Evolutionary conservation across 2,888 invertebrate species (phyloP).

Genomic region (Callosobruchus maculatus): DNA sequence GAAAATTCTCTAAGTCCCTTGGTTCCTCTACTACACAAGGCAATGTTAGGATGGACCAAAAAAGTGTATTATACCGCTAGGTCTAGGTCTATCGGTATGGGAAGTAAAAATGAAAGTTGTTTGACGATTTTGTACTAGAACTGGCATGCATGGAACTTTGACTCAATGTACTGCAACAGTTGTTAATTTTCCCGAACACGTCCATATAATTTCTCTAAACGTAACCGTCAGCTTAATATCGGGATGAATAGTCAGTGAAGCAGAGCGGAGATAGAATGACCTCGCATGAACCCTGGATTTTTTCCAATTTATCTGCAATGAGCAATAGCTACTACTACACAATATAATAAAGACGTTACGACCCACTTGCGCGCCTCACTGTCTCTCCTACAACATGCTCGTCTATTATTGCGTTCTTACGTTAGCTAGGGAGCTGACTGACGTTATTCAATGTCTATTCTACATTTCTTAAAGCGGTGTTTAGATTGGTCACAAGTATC

Average conservation of each 20-base stretch:
- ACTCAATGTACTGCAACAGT: not conserved
- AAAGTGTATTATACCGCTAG: no score
- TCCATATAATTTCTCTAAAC: not conserved
- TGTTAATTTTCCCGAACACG: not conserved
- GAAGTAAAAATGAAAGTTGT: no score
- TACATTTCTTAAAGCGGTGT: no score
- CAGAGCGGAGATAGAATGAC: not conserved
- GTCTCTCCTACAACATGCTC: not conserved
- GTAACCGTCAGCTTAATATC: not conserved
- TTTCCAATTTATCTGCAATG: not conserved
- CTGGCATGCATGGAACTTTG: no score
- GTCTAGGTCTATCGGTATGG: no score
- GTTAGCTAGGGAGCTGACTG: not conserved
- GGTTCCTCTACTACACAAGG: no score
- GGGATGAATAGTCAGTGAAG: not conserved
- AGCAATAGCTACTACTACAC: not conserved
- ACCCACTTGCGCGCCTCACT: not conserved
- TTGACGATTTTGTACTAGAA: no score
- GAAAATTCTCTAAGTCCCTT: no score
- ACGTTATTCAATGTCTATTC: no score
- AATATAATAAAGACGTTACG: not conserved
- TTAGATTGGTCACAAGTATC: no score
- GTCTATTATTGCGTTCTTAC: not conserved
- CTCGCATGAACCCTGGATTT: not conserved
- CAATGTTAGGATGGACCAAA: no score